Conservation (phyloP, 2,113 vertebrate genomes). For the Nycticebus coucang region DNA sequence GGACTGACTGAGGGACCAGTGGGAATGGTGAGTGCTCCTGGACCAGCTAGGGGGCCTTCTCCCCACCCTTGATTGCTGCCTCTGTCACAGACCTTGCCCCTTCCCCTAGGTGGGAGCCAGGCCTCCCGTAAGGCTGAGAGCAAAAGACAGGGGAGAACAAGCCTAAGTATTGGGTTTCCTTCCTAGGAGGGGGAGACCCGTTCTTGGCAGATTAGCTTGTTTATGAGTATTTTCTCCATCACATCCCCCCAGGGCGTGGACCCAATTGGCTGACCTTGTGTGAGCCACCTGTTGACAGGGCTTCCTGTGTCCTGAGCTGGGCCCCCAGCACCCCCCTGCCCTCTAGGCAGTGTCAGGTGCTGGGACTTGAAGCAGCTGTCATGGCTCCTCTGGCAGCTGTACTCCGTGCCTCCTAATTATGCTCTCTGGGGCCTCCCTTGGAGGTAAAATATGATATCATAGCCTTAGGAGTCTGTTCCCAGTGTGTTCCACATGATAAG, state of each 20-base stretch:
- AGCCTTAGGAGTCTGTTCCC: neutral
- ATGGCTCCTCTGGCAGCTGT: neutral
- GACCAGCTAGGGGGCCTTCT: neutral
- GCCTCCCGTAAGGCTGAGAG: neutral
- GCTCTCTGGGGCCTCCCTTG: neutral
- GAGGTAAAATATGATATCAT: neutral
- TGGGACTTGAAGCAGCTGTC: conserved; percentile 41
- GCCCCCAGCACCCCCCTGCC: neutral
- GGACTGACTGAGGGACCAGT: too few species aligned
- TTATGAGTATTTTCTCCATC: conserved; percentile 30
- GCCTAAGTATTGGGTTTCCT: neutral
- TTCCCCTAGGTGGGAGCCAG: neutral
- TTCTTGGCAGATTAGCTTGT: conserved; percentile 14
- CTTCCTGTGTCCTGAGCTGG: conserved; percentile 32
- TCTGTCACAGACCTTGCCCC: neutral
- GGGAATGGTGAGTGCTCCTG: neutral
- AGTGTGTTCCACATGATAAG: neutral
- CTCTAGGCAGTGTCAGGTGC: neutral
- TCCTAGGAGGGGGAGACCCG: neutral
- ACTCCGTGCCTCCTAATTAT: neutral
- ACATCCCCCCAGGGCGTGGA: neutral
- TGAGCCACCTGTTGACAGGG: conserved; percentile 31
- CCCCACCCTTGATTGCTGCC: neutral
- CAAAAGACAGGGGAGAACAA: neutral
- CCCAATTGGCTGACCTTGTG: conserved; percentile 43